Evolutionary conservation across 1,140 invertebrate genomes (phyloP).

Genomic region (Aphaenogaster rudis): DNA sequence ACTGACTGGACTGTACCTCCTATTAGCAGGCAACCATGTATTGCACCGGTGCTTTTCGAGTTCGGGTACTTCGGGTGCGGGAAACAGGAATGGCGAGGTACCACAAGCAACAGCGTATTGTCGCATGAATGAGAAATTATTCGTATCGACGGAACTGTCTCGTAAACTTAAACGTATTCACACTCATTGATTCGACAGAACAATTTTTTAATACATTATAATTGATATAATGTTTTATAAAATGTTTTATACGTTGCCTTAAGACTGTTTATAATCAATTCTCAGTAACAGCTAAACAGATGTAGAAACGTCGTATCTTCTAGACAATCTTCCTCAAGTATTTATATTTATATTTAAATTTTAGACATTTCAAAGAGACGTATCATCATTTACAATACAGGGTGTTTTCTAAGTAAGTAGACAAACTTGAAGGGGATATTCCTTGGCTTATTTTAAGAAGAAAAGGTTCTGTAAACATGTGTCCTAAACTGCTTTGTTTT

Average conservation of each 20-base stretch:
- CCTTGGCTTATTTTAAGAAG: too few relatives aligned
- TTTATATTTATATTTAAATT: background rate
- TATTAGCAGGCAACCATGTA: conserved; percentile 77
- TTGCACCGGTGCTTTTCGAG: conserved; percentile 72
- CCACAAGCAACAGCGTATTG: background rate
- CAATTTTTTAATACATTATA: background rate
- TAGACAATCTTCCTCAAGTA: background rate
- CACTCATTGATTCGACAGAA: background rate
- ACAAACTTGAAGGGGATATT: too few relatives aligned
- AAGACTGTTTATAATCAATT: background rate
- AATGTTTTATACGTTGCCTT: background rate
- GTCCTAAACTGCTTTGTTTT: too few relatives aligned
- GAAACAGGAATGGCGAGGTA: conserved; percentile 38
- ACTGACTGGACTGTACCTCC: conserved; percentile 78
- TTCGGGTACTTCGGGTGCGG: conserved; percentile 77
- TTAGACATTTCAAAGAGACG: background rate
- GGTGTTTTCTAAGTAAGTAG: too few relatives aligned
- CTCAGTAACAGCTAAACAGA: background rate
- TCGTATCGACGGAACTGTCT: conserved; percentile 15
- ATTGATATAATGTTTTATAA: background rate
- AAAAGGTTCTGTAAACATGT: too few relatives aligned
- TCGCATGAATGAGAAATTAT: conserved; percentile 27
- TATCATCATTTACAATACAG: background rate
- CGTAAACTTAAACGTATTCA: background rate
- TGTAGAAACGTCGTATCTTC: background rate